Conservation (phyloP, 2,888 invertebrate genomes). For the Apoderus coryli region DNA sequence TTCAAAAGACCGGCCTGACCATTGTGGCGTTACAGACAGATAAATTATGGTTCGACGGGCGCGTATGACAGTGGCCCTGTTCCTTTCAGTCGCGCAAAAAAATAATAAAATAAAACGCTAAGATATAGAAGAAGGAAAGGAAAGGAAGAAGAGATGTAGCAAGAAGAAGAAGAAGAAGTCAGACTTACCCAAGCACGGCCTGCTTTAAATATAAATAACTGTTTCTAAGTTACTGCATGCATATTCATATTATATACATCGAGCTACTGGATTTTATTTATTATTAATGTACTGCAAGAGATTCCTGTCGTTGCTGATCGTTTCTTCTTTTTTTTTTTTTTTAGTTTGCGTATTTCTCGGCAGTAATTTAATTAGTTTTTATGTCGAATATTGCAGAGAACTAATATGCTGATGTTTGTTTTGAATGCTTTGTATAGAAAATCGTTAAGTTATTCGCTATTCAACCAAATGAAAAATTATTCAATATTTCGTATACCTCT, state of each 20-base stretch:
- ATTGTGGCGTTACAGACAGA: slow-evolving; percentile 34
- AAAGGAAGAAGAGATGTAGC: not conserved
- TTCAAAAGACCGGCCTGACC: slow-evolving; percentile 30
- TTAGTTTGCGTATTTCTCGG: too few relatives aligned
- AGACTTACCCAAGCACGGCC: slow-evolving; percentile 7
- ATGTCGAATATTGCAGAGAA: too few relatives aligned
- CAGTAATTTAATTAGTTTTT: too few relatives aligned
- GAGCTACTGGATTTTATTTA: too few relatives aligned
- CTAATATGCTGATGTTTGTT: too few relatives aligned
- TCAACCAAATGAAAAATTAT: too few relatives aligned
- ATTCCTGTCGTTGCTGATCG: not conserved
- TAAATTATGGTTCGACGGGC: slow-evolving; percentile 34
- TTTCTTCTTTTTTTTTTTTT: too few relatives aligned
- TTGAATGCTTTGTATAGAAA: too few relatives aligned
- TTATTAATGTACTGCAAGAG: too few relatives aligned
- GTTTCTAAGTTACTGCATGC: slow-evolving; percentile 24
- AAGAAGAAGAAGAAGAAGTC: too few relatives aligned
- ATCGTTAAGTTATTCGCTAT: too few relatives aligned
- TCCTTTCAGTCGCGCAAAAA: slow-evolving; percentile 10
- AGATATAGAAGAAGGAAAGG: not conserved
- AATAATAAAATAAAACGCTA: not conserved
- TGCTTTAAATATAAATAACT: slow-evolving; percentile 28
- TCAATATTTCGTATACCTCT: too few relatives aligned
- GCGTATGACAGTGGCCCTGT: slow-evolving; percentile 33
- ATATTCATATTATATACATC: slow-evolving; percentile 23